Conservation (phyloP, 2,888 invertebrate genomes). For the Elmis aenea region DNA sequence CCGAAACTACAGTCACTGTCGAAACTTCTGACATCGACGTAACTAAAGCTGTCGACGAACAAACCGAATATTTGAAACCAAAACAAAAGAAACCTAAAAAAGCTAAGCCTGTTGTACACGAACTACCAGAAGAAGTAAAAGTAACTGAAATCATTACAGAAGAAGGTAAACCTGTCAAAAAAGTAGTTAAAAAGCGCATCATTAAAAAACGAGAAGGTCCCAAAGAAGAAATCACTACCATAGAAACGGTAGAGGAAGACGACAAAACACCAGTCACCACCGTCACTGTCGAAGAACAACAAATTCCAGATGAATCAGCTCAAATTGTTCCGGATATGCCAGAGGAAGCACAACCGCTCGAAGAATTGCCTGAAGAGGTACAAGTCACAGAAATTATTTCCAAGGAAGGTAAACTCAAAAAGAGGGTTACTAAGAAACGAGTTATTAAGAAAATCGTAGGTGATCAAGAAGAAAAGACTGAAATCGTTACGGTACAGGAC, state of each 20-base stretch:
- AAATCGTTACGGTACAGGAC: slow-evolving; percentile 47
- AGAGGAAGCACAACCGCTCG: slow-evolving; percentile 18
- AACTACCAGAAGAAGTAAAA: slow-evolving; percentile 18
- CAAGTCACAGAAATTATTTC: slow-evolving; percentile 30
- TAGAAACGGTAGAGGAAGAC: slow-evolving; percentile 46
- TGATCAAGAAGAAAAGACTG: slow-evolving; percentile 45
- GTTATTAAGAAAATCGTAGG: slow-evolving; percentile 43
- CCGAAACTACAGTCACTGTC: slow-evolving; percentile 28
- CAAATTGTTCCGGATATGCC: slow-evolving; percentile 28
- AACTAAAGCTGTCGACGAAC: slow-evolving; percentile 3
- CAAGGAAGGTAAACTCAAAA: slow-evolving; percentile 30
- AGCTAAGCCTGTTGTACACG: no score
- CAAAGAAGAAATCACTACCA: slow-evolving; percentile 47
- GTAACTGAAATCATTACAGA: slow-evolving; percentile 29
- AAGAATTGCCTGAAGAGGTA: slow-evolving; percentile 38
- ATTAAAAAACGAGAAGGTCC: slow-evolving; percentile 39
- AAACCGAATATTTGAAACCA: no score
- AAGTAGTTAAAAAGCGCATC: slow-evolving; percentile 23
- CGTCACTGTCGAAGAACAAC: slow-evolving; percentile 32
- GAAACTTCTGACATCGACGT: no score
- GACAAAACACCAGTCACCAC: slow-evolving; percentile 38
- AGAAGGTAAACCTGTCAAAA: slow-evolving; percentile 17
- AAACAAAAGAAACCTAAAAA: slow-evolving; percentile 4
- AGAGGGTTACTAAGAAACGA: slow-evolving; percentile 41
- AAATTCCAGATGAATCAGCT: slow-evolving; percentile 34